phyloP scores from a whole-genome alignment of 2,113 vertebrate genomes.

The Choloepus hoffmanni region DNA sequence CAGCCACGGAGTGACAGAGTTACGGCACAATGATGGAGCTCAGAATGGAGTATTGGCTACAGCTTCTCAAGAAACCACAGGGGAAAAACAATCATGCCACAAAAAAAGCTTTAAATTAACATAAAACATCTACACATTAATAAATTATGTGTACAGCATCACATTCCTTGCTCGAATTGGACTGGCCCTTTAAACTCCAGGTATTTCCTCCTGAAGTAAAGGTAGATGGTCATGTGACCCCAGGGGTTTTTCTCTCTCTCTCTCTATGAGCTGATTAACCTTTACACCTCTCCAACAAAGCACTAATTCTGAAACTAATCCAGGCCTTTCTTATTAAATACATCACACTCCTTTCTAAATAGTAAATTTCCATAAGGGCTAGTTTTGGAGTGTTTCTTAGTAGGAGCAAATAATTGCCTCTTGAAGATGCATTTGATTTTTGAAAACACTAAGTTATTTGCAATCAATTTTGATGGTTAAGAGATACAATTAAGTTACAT shows the following conservation, averaged over 20 bases:
- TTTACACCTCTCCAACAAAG: neutral
- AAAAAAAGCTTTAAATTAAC: conserved; percentile 42
- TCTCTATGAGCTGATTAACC: neutral
- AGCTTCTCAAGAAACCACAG: conserved; percentile 40
- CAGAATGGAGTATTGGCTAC: conserved; percentile 20
- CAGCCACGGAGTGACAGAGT: conserved; percentile 10
- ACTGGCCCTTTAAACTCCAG: neutral
- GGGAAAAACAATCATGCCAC: neutral
- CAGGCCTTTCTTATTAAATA: conserved; percentile 35
- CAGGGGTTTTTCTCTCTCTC: neutral
- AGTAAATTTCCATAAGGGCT: neutral
- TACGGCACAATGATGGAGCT: neutral
- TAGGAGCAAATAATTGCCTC: conserved; percentile 57
- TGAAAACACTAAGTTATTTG: conserved; percentile 43
- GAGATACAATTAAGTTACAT: conserved; percentile 8
- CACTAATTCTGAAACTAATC: conserved; percentile 41
- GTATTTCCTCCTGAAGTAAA: neutral
- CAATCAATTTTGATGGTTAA: conserved; percentile 44
- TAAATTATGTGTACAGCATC: neutral
- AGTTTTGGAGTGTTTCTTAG: neutral
- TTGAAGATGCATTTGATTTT: conserved; percentile 52
- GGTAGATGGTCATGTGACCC: neutral
- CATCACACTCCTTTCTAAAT: conserved; percentile 19
- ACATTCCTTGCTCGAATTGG: neutral
- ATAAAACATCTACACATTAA: neutral